Evolutionary conservation across 1,140 invertebrate species (phyloP), one percentile per base, ranked within the genome.

Genomic region (Spodoptera litura): DNA sequence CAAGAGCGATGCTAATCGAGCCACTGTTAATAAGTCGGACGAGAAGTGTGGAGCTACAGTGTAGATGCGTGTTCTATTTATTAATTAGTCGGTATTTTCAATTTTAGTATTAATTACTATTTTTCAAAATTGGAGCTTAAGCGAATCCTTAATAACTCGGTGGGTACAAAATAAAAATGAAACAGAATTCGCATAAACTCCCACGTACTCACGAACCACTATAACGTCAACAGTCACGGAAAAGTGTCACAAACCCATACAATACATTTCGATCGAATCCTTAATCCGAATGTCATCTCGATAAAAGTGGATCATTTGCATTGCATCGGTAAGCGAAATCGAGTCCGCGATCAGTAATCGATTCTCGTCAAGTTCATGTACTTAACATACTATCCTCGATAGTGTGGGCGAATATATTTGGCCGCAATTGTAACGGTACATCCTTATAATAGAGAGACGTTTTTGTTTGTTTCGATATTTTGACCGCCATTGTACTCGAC

Each of bases 361-460:
- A 90, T 90, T 88, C 88, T 80, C 74, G 61, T 89, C 88, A 90
- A 79, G 88, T 44, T 77, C 61, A 55, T 78, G 77, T 75, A 82
- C 83, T 86, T 86, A 87, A 87, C 89, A 88, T 84, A 87, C 83
- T 89, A 83, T 83, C 86, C 89, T 64, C 83, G 81, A 84, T 91
- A 59, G 59, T 11, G 75, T 73, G 78, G 78, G 77, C 79, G 81
- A 78, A 82, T 83, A 70, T 76, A 72, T 82, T 80, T 85, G 82
- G 79, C 78, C 80, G 79, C 58, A 25, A 64, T 78, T 72, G 76
- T 85, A 85, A 83, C 85, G 84, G 84, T 83, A 78, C 64, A 79
- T 80, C 78, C 82, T 81, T 81, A 75, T 79, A 76, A 56, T 56
- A 56, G n/a, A 13, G 68, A 35, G 27, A 27, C 25, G 49, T 56